These are phyloP conservation scores for Oreocharis arfaki DNA, from an alignment of 2,113 vertebrate species.

Conservation along the genomic window DNA sequence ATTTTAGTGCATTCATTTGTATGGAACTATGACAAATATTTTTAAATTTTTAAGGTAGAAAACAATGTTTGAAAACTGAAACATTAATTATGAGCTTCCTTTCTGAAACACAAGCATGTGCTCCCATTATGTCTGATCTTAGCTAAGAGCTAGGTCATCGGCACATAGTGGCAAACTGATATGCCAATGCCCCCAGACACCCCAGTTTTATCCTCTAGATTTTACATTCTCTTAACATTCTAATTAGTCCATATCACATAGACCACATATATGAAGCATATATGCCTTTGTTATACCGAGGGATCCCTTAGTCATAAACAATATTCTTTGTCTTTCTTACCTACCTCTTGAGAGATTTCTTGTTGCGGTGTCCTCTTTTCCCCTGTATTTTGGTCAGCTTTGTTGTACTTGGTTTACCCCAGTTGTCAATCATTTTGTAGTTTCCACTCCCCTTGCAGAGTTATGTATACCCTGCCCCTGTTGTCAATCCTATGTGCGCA, in stretches of 20 bases:
- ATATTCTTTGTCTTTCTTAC: not conserved
- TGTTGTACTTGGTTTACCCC: too few species aligned
- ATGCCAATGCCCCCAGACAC: not conserved
- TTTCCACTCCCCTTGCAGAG: too few species aligned
- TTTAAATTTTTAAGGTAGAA: not conserved
- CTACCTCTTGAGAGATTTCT: not conserved
- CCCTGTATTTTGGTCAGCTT: too few species aligned
- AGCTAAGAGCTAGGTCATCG: not conserved
- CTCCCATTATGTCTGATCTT: not conserved
- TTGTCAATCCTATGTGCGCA: too few species aligned
- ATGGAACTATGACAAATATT: not conserved
- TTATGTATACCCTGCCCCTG: too few species aligned
- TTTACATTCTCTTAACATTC: not conserved
- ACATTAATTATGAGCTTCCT: not conserved
- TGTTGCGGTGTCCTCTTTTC: too few species aligned
- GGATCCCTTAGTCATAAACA: not conserved
- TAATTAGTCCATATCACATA: not conserved
- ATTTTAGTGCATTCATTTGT: not conserved
- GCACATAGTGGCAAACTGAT: not conserved
- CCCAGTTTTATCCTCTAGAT: not conserved
- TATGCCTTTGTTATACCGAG: accelerated
- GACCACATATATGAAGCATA: not conserved
- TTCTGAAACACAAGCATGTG: not conserved
- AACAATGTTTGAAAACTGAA: not conserved
- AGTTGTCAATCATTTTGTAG: too few species aligned